Percentiles rank a stretch among this genome's conserved stretches.
Conservation (phyloP, 2,888 invertebrate genomes). For the Camptogramma bilineatum region DNA sequence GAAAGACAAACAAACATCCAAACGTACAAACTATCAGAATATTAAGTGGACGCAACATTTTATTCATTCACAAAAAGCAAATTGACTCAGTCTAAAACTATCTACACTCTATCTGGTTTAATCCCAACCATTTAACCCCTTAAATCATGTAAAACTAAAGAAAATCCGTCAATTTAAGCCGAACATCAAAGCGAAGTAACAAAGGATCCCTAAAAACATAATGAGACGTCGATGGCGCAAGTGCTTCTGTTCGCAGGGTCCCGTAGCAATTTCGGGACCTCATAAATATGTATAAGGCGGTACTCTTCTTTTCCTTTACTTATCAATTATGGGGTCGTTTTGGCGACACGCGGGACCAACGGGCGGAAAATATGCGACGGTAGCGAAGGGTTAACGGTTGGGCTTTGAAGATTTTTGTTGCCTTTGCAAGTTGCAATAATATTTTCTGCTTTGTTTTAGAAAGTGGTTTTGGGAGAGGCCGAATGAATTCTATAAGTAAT, state of each 20-base stretch:
- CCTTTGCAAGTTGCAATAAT: constrained; percentile 44
- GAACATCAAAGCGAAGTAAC: constrained; percentile 81
- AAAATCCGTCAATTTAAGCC: constrained; percentile 75
- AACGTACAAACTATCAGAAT: no score
- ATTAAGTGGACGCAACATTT: no score
- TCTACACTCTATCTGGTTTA: constrained; percentile 1
- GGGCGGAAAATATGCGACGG: constrained; percentile 64
- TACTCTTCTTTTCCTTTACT: constrained; percentile 84
- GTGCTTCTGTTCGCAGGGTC: constrained; percentile 82
- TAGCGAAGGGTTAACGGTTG: constrained; percentile 72
- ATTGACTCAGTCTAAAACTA: background rate
- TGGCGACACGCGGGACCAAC: constrained; percentile 71
- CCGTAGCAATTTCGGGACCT: constrained; percentile 81
- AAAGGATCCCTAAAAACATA: constrained; percentile 82
- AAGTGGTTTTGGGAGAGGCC: constrained; percentile 20
- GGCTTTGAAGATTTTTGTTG: constrained; percentile 60
- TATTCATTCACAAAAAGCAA: no score
- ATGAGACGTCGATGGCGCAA: constrained; percentile 79
- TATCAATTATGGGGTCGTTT: constrained; percentile 85
- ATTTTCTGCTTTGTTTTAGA: constrained; percentile 39
- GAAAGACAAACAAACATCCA: no score
- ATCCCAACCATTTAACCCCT: constrained; percentile 49
- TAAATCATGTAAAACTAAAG: constrained; percentile 66
- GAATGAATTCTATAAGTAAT: background rate
- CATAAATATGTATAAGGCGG: constrained; percentile 84